A percentile compares a stretch with the other conserved stretches of the same genome.
phyloP scores from a whole-genome alignment of 2,888 invertebrate species.

The Melieria picta region DNA sequence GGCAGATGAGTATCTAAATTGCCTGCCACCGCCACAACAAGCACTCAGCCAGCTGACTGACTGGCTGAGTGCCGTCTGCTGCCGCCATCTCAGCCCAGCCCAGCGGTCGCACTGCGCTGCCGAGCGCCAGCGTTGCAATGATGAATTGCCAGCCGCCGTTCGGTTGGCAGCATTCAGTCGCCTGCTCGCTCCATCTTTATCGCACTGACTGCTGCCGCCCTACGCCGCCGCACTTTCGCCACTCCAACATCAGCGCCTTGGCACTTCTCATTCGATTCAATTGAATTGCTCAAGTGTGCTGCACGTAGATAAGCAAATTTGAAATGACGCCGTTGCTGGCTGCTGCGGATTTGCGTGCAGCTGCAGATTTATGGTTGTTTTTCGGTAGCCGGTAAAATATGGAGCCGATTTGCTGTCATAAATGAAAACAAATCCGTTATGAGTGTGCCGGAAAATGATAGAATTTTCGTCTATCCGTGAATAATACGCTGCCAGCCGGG shows the following conservation, averaged over 20 bases:
- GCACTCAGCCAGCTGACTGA: too few species aligned
- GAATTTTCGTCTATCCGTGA: too few species aligned
- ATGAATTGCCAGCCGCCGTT: conserved; percentile 18
- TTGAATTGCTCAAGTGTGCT: conserved; percentile 27
- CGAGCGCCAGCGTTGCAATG: conserved; percentile 11
- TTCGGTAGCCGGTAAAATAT: not conserved
- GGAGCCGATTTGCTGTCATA: too few species aligned
- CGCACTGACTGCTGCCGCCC: not conserved
- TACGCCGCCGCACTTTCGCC: not conserved
- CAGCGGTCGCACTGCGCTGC: conserved; percentile 2
- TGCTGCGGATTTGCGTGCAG: not conserved
- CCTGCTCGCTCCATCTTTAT: not conserved
- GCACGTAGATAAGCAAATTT: conserved; percentile 28
- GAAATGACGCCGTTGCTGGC: conserved; percentile 13
- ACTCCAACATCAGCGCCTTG: not conserved
- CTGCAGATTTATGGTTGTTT: conserved; percentile 7
- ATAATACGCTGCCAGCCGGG: too few species aligned
- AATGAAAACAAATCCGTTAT: too few species aligned
- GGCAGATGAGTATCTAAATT: conserved; percentile 34
- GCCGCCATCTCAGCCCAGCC: conserved; percentile 13
- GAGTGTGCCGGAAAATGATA: too few species aligned
- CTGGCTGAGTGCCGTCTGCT: conserved; percentile 13
- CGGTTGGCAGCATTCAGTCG: too few species aligned
- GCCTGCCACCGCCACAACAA: conserved; percentile 11
- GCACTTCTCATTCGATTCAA: conserved; percentile 24